Conservation (phyloP, 2,888 invertebrate species). For the Pseudoips prasinana region DNA sequence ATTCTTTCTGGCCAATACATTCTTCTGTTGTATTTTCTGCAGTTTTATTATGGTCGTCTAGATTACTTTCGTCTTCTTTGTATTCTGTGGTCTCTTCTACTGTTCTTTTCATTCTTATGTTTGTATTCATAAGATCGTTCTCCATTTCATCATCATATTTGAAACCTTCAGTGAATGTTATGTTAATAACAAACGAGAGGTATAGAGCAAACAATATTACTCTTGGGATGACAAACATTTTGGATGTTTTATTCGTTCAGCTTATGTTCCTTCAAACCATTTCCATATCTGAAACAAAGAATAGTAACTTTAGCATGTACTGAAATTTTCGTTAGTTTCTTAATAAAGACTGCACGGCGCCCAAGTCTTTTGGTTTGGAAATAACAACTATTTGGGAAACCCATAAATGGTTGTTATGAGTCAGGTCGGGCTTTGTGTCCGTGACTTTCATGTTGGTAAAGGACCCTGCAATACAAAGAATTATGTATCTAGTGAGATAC, state of each 20-base stretch:
- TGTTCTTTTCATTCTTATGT: slow-evolving; percentile 11
- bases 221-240: slow-evolving; percentile 11
- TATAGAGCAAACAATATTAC: slow-evolving; percentile 2
- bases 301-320: slow-evolving; percentile 1
- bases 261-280: background rate
- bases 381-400: too few relatives aligned
- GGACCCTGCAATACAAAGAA: too few relatives aligned
- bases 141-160: slow-evolving; percentile 7
- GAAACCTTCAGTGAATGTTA: slow-evolving; percentile 3
- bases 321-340: too few relatives aligned
- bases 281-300: slow-evolving; percentile 24
- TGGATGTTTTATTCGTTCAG: too few relatives aligned
- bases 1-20: slow-evolving; percentile 66
- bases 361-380: too few relatives aligned
- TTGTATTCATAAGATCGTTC: slow-evolving; percentile 1
- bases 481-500: too few relatives aligned
- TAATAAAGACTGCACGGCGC: too few relatives aligned
- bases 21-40: slow-evolving; percentile 34
- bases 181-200: slow-evolving; percentile 1
- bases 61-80: background rate
- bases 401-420: too few relatives aligned
- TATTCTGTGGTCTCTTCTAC: slow-evolving; percentile 4
- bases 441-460: too few relatives aligned
- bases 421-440: too few relatives aligned
- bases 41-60: slow-evolving; percentile 9